Conservation (phyloP, 2,113 vertebrate species). For the Lagopus leucura region DNA sequence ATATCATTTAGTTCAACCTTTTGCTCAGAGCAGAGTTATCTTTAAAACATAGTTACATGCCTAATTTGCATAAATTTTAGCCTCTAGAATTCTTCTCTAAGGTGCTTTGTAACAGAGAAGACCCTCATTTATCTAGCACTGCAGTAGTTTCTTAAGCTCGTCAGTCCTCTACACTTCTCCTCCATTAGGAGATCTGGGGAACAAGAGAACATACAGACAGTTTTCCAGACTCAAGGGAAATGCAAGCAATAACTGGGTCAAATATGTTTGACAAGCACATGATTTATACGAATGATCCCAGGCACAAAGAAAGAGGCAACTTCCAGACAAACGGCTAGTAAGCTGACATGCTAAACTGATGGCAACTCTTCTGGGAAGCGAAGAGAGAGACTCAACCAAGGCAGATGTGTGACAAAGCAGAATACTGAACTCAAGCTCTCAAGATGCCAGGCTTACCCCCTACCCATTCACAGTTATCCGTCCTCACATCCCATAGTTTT, state of each 20-base stretch:
- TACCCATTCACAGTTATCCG: neutral
- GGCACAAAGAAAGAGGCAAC: neutral
- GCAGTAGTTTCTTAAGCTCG: neutral
- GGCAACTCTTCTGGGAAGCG: neutral
- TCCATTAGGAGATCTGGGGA: neutral
- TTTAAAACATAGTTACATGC: neutral
- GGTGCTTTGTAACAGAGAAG: neutral
- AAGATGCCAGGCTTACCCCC: neutral
- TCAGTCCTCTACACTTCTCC: neutral
- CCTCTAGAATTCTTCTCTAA: neutral
- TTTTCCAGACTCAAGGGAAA: neutral
- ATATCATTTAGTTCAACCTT: neutral
- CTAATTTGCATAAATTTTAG: neutral
- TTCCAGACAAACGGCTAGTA: neutral
- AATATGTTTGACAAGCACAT: accelerated
- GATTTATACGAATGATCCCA: neutral
- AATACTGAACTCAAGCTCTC: neutral
- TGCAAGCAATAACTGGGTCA: neutral
- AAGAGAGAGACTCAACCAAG: neutral
- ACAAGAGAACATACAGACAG: neutral
- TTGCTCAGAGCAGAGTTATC: neutral
- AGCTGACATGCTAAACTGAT: neutral
- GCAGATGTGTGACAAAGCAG: neutral
- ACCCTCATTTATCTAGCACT: neutral
- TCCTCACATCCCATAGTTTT: neutral